Conservation (phyloP, 1,140 invertebrate genomes). For the Saccostrea cuccullata region DNA sequence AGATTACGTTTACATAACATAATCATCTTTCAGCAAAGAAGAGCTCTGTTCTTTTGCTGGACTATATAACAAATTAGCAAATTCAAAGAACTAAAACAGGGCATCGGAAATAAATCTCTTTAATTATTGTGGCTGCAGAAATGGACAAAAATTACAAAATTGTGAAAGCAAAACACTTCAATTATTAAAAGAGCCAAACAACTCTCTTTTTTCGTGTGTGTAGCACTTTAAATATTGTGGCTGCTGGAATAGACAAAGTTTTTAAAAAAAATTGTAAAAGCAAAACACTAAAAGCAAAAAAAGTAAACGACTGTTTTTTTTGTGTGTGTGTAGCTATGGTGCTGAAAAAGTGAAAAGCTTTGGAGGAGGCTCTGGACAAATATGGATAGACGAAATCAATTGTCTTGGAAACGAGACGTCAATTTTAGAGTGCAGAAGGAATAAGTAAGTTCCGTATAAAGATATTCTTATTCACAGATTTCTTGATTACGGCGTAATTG, state of each 20-base stretch:
- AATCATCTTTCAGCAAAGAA: not conserved
- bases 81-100: too few relatives aligned
- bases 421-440: constrained; percentile 52
- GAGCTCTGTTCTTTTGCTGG: not conserved
- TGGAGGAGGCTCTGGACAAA: constrained; percentile 55
- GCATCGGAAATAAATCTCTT: too few relatives aligned
- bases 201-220: too few relatives aligned
- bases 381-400: constrained; percentile 58
- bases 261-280: too few relatives aligned
- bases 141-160: not conserved
- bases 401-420: constrained; percentile 58
- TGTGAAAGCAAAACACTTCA: too few relatives aligned
- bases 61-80: not conserved
- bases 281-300: too few relatives aligned
- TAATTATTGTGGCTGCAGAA: not conserved
- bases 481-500: not conserved
- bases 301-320: not conserved
- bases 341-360: constrained; percentile 47
- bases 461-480: not conserved
- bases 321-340: constrained; percentile 12
- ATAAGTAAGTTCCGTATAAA: constrained; percentile 35
- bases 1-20: not conserved
- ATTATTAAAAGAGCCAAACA: too few relatives aligned
- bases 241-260: not conserved
- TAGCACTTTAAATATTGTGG: not conserved